A percentile compares a stretch with the other conserved stretches of the same genome.
These are phyloP conservation scores for Athetis lepigone DNA, from an alignment of 2,888 invertebrate genomes.

Conservation along the genomic window DNA sequence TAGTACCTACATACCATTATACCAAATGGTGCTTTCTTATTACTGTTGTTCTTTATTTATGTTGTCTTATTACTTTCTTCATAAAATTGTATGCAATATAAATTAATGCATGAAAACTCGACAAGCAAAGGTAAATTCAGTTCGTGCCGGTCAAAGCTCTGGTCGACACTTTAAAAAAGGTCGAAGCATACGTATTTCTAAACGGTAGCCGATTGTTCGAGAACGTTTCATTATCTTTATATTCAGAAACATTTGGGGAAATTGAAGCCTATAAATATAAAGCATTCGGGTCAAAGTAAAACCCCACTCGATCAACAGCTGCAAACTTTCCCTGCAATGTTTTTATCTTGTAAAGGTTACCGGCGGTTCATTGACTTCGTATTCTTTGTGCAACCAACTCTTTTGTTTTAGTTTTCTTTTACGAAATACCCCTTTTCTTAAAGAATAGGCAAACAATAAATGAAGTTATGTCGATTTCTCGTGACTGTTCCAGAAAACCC, in stretches of 20 bases:
- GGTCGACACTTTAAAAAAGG: conserved; percentile 23
- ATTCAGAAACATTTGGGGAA: conserved; percentile 21
- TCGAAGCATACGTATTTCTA: conserved; percentile 9
- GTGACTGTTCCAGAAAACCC: too few relatives aligned
- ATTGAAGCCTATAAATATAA: conserved; percentile 42
- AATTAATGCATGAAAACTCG: not conserved
- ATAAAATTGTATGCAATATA: not conserved
- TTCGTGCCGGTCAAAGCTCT: conserved; percentile 13
- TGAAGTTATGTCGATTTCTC: too few relatives aligned
- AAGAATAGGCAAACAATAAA: too few relatives aligned
- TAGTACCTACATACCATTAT: too few relatives aligned
- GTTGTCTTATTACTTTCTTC: not conserved
- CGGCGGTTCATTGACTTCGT: conserved; percentile 30
- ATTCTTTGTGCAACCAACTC: not conserved
- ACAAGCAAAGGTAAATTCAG: not conserved
- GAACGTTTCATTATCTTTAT: conserved; percentile 21
- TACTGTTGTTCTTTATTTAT: too few relatives aligned
- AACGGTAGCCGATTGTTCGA: not conserved
- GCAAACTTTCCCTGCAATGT: conserved; percentile 28
- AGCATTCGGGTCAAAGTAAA: conserved; percentile 20
- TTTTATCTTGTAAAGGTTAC: conserved; percentile 27
- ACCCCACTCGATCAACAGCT: conserved; percentile 41
- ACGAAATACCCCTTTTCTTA: too few relatives aligned
- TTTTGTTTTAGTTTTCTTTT: not conserved
- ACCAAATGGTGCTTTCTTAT: too few relatives aligned